Percentiles rank a stretch among this genome's conserved stretches.
Evolutionary conservation across 2,888 invertebrate genomes (phyloP).

Genomic region (Calliopum simillimum): DNA sequence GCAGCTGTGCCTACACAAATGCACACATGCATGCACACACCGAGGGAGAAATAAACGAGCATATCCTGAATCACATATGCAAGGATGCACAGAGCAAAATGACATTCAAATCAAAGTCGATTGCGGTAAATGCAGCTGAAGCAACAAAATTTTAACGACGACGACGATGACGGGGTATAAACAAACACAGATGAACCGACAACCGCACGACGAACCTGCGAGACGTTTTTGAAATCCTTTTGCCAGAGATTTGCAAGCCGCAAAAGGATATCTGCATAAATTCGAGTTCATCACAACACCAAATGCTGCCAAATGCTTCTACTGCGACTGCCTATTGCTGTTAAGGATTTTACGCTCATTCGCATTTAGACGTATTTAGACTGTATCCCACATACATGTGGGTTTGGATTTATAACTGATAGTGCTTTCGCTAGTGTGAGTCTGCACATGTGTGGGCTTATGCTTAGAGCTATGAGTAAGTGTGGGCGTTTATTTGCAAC

Average conservation of each 20-base stretch:
- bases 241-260: slow-evolving; percentile 13
- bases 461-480: not conserved
- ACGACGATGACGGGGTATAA: not conserved
- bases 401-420: too few relatives aligned
- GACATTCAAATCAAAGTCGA: slow-evolving; percentile 52
- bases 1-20: too few relatives aligned
- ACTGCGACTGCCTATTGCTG: too few relatives aligned
- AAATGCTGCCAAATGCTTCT: too few relatives aligned
- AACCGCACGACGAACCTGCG: slow-evolving; percentile 1
- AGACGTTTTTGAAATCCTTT: slow-evolving; percentile 24
- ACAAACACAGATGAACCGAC: too few relatives aligned
- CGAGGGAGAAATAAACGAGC: too few relatives aligned
- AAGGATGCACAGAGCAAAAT: slow-evolving; percentile 29
- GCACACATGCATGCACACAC: too few relatives aligned
- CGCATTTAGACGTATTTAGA: too few relatives aligned
- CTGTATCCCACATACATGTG: not conserved
- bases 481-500: not conserved
- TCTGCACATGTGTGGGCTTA: slow-evolving; percentile 16
- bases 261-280: slow-evolving; percentile 34
- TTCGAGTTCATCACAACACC: slow-evolving; percentile 24
- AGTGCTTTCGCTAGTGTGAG: slow-evolving; percentile 10
- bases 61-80: not conserved
- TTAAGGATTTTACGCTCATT: too few relatives aligned
- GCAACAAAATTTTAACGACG: slow-evolving; percentile 27
- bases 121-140: slow-evolving; percentile 52